A percentile compares a stretch with the other conserved stretches of the same genome.
Evolutionary conservation across 2,797 vertebrate species (phyloP).

Genomic region (Pseudochirops corinnae): DNA sequence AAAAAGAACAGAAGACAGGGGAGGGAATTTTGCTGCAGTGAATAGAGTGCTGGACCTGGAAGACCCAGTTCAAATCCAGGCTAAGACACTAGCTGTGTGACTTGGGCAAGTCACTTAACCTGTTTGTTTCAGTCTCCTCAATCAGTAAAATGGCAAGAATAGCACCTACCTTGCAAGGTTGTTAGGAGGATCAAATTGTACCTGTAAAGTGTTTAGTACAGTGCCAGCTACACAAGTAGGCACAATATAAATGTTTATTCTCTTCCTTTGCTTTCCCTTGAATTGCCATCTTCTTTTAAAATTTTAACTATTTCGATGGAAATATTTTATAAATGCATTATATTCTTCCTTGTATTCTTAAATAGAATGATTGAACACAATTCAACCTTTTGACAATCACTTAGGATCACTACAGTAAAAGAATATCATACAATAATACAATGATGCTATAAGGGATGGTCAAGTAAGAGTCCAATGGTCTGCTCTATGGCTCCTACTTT

Average conservation of each 20-base stretch:
- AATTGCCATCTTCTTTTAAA: background rate
- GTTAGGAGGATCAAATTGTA: background rate
- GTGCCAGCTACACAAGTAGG: background rate
- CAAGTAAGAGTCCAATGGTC: background rate
- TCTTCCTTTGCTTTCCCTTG: background rate
- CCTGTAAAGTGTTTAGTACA: background rate
- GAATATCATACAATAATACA: background rate
- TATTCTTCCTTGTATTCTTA: background rate
- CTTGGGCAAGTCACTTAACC: background rate
- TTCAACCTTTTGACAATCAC: background rate
- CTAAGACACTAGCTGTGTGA: background rate
- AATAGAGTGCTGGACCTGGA: background rate
- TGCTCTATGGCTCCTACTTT: background rate
- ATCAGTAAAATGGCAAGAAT: background rate
- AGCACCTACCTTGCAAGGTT: background rate
- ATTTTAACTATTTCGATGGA: background rate
- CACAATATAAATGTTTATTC: background rate
- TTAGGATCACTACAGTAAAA: background rate
- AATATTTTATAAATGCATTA: background rate
- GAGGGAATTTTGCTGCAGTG: background rate
- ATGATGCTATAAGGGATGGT: background rate
- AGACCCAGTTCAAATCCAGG: background rate
- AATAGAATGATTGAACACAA: background rate
- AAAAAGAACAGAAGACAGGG: background rate
- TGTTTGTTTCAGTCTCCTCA: background rate